phyloP scores from a whole-genome alignment of 2,888 invertebrate species.

The Anticlea derivata region DNA sequence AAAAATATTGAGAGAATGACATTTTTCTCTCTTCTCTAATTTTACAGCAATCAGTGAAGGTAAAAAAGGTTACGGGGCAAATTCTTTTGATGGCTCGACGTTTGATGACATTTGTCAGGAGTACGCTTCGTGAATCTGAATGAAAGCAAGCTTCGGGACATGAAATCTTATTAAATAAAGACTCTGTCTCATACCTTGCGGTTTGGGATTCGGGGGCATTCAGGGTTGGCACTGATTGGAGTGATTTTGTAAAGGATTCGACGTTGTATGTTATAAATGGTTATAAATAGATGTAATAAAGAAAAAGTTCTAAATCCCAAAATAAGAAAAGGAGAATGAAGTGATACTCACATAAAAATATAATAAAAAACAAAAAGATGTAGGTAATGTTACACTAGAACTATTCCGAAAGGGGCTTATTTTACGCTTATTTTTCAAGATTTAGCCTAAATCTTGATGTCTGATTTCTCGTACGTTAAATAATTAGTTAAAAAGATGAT shows the following conservation, averaged over 20 bases:
- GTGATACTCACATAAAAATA: too few relatives aligned
- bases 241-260: conserved; percentile 9
- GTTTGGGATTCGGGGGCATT: conserved; percentile 12
- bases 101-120: conserved; percentile 37
- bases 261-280: neutral
- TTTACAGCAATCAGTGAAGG: conserved; percentile 43
- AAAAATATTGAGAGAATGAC: conserved; percentile 6
- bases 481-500: too few relatives aligned
- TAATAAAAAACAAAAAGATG: too few relatives aligned
- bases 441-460: too few relatives aligned
- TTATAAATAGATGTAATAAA: too few relatives aligned
- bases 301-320: too few relatives aligned
- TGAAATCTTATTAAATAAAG: conserved; percentile 22
- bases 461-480: too few relatives aligned
- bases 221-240: conserved; percentile 12
- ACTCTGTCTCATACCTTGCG: conserved; percentile 18
- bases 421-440: too few relatives aligned
- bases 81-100: conserved; percentile 39
- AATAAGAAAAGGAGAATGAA: neutral
- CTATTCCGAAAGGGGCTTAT: too few relatives aligned
- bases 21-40: conserved; percentile 35
- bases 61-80: conserved; percentile 38
- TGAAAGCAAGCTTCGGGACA: conserved; percentile 19
- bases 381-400: too few relatives aligned
- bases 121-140: conserved; percentile 36